These are phyloP conservation scores for Sebastes taczanowskii DNA, from an alignment of 2,797 vertebrate species.

Conservation along the genomic window DNA sequence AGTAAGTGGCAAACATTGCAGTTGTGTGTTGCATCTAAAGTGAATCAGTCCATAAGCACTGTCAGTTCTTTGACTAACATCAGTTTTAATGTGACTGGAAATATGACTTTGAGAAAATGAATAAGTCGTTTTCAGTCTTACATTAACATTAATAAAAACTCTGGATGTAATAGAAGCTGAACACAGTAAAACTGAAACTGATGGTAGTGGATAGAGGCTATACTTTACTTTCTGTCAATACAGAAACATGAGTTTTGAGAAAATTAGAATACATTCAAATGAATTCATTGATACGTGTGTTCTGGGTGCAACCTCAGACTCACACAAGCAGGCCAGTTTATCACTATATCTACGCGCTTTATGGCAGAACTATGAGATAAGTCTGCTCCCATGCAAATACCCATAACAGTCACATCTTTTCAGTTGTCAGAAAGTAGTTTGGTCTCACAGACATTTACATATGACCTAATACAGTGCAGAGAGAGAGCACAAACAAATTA, in stretches of 20 bases:
- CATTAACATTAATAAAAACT: neutral
- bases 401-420: constrained; percentile 25
- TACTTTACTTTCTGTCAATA: neutral
- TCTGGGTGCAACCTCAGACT: neutral
- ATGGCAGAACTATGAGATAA: constrained; percentile 47
- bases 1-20: no score
- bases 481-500: neutral
- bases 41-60: neutral
- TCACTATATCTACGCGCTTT: neutral
- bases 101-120: neutral
- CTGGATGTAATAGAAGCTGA: neutral
- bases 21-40: neutral
- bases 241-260: neutral
- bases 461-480: constrained; percentile 9
- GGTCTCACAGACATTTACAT: constrained; percentile 54
- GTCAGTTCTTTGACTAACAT: neutral
- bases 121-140: neutral
- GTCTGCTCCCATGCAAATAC: constrained; percentile 69
- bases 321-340: neutral
- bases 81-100: neutral
- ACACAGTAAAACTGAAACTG: neutral
- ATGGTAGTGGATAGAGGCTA: neutral
- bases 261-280: constrained; percentile 23
- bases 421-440: constrained; percentile 10
- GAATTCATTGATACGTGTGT: neutral